Percentiles rank a stretch among this genome's conserved stretches.
Evolutionary conservation across 2,113 vertebrate species (phyloP).

Genomic region (Caracal caracal): DNA sequence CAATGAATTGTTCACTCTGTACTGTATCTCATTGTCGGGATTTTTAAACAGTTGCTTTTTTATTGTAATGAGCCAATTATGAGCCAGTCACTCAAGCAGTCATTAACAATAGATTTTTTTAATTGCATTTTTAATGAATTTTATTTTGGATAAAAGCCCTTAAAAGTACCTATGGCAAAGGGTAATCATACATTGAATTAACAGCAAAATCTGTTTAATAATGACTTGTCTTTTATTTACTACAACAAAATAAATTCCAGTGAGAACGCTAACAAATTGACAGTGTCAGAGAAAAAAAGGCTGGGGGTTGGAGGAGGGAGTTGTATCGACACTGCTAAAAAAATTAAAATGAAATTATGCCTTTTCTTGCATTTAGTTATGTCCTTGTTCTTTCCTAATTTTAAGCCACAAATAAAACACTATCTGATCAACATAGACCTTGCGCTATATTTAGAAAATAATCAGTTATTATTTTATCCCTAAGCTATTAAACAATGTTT

Average conservation of each 20-base stretch:
- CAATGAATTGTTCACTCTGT: slow-evolving; percentile 70
- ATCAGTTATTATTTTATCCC: slow-evolving; percentile 32
- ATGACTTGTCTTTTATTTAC: slow-evolving; percentile 80
- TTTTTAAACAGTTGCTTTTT: slow-evolving; percentile 83
- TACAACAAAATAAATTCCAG: slow-evolving; percentile 78
- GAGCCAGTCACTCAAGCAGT: slow-evolving; percentile 80
- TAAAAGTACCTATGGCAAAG: slow-evolving; percentile 81
- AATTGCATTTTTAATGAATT: slow-evolving; percentile 83
- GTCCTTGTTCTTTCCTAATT: slow-evolving; percentile 6
- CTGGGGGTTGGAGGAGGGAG: neutral
- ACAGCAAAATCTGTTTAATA: slow-evolving; percentile 79
- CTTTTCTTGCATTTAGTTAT: neutral
- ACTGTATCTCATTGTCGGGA: slow-evolving; percentile 78
- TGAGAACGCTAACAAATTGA: slow-evolving; percentile 74
- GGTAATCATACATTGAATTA: slow-evolving; percentile 80
- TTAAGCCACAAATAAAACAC: slow-evolving; percentile 40
- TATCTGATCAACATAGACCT: neutral
- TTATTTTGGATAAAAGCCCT: slow-evolving; percentile 80
- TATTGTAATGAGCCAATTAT: slow-evolving; percentile 82
- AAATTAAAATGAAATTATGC: slow-evolving; percentile 43
- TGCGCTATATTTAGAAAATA: slow-evolving; percentile 48
- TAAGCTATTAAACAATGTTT: slow-evolving; percentile 40
- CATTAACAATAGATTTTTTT: slow-evolving; percentile 83
- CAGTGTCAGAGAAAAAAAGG: slow-evolving; percentile 57
- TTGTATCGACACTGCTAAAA: slow-evolving; percentile 3